Evolutionary conservation across 2,113 vertebrate species (phyloP), one percentile per base, ranked within the genome.

Genomic region (Indri indri): DNA sequence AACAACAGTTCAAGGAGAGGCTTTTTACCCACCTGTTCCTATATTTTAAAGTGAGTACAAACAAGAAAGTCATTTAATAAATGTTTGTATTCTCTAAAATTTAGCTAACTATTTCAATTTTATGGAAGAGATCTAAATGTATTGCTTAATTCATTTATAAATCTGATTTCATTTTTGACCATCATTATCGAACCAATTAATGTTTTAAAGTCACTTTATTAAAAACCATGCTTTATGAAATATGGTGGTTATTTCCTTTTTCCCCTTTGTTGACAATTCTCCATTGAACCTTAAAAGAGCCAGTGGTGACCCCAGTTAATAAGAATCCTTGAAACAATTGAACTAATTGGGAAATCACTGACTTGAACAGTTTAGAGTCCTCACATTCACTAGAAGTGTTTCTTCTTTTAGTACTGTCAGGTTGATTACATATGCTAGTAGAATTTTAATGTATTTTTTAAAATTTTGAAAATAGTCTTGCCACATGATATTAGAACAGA

Each of bases 161-260:
- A 84, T 86, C 27, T 96, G 37, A 96, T 42, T 91, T 94, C n/a
- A 73, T 92, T 87, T 32, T 81, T 82, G 79, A 18, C 14, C 73
- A 45, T 97, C 37, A 86, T 96, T 82, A 93, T 40, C 89, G 54
- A 97, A 85, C 61, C 40, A 91, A 91, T 91, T 97, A 82, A 77
- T 95, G 57, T 92, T 95, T 70, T 14, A 59, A 80, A 94, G 23
- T 70, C 30, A n/a, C 8, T 47, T 91, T 93, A 93, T 83, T 93
- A 32, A 93, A 96, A 87, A 45, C 20, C 27, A 9, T 61, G 18
- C 71, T 40, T 86, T 95, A 74, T 82, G 42, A 91, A 95, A 87
- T 74, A 70, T 1, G 25, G 14, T 74, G 47, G n/a, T 37, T 82
- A 80, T 83, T 54, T 88, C n/a, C 70, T 85, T 95, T 63, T 52